phyloP scores from a whole-genome alignment of 2,888 invertebrate species.

The Caenorhabditis afra region DNA sequence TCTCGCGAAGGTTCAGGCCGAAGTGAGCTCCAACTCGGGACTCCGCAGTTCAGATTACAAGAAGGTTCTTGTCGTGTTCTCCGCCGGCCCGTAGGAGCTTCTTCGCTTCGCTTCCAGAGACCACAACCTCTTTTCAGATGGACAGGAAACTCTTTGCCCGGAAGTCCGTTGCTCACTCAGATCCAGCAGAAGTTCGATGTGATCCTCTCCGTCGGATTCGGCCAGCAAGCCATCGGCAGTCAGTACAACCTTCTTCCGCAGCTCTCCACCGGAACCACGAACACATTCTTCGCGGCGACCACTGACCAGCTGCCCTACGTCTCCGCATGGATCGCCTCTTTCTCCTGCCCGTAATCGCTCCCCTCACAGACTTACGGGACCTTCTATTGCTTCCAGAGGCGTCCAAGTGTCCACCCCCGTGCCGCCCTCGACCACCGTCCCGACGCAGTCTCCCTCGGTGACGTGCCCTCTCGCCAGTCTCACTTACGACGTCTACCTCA shows the following conservation, averaged over 20 bases:
- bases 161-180: constrained; percentile 48
- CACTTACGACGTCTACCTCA: constrained; percentile 70
- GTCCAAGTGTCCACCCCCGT: constrained; percentile 58
- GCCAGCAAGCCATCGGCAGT: constrained; percentile 59
- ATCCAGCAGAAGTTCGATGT: constrained; percentile 62
- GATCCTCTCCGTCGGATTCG: constrained; percentile 62
- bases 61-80: constrained; percentile 58
- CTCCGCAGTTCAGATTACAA: constrained; percentile 55
- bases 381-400: constrained; percentile 38
- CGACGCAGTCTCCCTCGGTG: constrained; percentile 67
- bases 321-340: constrained; percentile 62
- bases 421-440: constrained; percentile 60
- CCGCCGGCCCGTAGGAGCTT: constrained; percentile 33
- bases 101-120: neutral
- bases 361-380: neutral
- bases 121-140: constrained; percentile 3
- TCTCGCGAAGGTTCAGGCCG: constrained; percentile 53
- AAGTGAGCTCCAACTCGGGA: constrained; percentile 52
- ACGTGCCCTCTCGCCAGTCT: constrained; percentile 61
- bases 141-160: constrained; percentile 61
- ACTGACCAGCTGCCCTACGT: constrained; percentile 67
- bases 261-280: constrained; percentile 48
- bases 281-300: constrained; percentile 65
- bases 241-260: constrained; percentile 56
- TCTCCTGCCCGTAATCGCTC: constrained; percentile 63